These are phyloP conservation scores for Patagioenas fasciata DNA, from an alignment of 2,113 vertebrate species.

Conservation along the genomic window DNA sequence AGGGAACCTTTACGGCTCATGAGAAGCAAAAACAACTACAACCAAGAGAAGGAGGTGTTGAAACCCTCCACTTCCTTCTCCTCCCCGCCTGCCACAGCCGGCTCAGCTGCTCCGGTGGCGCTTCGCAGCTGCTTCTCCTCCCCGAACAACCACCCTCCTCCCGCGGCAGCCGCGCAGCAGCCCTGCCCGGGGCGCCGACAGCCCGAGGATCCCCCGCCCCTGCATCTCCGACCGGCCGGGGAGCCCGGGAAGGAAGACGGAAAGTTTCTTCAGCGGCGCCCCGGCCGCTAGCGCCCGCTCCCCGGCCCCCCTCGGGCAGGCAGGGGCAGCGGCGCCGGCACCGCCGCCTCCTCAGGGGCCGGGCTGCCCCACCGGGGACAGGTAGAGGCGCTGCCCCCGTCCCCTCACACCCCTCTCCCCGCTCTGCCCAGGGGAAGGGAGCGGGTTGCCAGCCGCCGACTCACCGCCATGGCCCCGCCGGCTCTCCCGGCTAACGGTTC, in stretches of 20 bases:
- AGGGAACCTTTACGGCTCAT: not conserved
- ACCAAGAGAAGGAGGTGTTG: not conserved
- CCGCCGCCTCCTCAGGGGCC: not conserved
- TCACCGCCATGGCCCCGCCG: slow-evolving; percentile 55
- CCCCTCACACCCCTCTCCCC: not conserved
- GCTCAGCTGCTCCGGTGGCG: slow-evolving; percentile 9
- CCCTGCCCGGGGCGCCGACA: not conserved
- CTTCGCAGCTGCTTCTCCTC: not conserved
- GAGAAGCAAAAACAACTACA: not conserved
- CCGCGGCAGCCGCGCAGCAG: not conserved
- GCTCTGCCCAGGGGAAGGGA: not conserved
- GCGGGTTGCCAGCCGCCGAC: not conserved
- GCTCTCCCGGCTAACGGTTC: slow-evolving; percentile 37
- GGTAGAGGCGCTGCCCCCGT: not conserved
- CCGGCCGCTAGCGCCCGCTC: not conserved
- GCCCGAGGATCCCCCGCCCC: not conserved
- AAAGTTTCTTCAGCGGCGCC: slow-evolving; percentile 36
- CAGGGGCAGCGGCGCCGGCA: not conserved
- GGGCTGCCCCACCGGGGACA: not conserved
- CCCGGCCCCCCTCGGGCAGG: not conserved
- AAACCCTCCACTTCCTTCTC: slow-evolving; percentile 10
- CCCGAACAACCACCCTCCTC: not conserved
- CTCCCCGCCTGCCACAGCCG: not conserved
- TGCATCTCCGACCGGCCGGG: not conserved
- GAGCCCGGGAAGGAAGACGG: not conserved